phyloP scores from a whole-genome alignment of 2,113 vertebrate species.

The Pterocles gutturalis region DNA sequence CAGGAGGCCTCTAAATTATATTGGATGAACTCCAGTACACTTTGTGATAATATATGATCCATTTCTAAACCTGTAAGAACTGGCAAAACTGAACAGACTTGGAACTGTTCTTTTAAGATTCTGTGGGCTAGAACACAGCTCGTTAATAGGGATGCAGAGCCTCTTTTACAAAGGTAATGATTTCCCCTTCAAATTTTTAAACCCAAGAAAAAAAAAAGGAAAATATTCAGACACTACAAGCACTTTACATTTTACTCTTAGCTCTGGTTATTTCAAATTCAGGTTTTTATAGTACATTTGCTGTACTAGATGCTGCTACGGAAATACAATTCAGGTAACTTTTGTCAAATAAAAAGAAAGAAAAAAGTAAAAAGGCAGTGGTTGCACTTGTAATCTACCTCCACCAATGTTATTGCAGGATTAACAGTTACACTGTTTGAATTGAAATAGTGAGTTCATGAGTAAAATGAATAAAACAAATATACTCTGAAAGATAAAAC shows the following conservation, averaged over 20 bases:
- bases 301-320: not conserved
- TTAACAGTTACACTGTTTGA: not conserved
- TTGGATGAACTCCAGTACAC: not conserved
- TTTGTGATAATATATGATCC: not conserved
- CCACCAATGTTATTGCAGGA: not conserved
- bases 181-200: not conserved
- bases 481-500: not conserved
- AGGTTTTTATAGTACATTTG: not conserved
- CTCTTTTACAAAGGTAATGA: not conserved
- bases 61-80: not conserved
- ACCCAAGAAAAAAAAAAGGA: not conserved
- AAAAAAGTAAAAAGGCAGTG: not conserved
- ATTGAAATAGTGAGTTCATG: fast-evolving
- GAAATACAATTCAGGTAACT: not conserved
- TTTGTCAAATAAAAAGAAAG: not conserved
- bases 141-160: not conserved
- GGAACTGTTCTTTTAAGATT: not conserved
- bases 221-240: not conserved
- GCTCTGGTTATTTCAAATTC: not conserved
- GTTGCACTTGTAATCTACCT: not conserved
- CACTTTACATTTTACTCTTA: not conserved
- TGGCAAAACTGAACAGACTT: not conserved
- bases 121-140: not conserved
- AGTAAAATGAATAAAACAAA: not conserved
- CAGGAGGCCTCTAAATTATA: not conserved